Evolutionary conservation across 2,888 invertebrate genomes (phyloP), one percentile per base, ranked within the genome.

Genomic region (Acheta domesticus): DNA sequence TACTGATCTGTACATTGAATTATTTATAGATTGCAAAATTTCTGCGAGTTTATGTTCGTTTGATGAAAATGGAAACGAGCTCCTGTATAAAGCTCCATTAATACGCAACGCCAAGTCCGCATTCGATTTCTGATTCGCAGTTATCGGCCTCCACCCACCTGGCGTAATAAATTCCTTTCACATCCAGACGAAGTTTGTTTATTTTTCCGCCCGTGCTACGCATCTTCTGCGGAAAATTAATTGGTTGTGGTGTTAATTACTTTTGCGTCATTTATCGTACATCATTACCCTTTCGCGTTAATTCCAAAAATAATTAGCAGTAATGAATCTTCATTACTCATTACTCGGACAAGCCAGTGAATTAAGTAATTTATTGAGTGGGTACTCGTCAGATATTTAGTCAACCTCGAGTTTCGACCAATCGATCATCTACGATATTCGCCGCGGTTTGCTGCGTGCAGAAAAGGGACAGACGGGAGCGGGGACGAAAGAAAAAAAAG

Each of bases 261-360:
- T 62, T 62, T 62, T 62, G 62, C 62, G 62, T 62, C 62, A 62
- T 62, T 62, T 62, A 62, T 62, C 62, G 62, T 62, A 62, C 62
- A 62, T 62, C 62, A 62, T 62, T 62, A 62, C 62, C n/a, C 62
- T 62, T 62, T 62, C 62, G 62, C 62, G 62, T 62, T 62, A 62
- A 62, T n/a, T 62, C 62, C 16, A 62, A 62, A 62, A 62, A 62
- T 62, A 62, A 62, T 62, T 62, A 62, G 62, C n/a, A 62, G 62
- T 62, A 62, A 62, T 62, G 62, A 62, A 62, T 62, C 62, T 62
- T 62, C 62, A 62, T 62, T 62, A 62, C 62, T 62, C 62, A 62
- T 62, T 62, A 62, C 62, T 62, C 62, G 62, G 62, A 62, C 62
- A 62, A 19, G 62, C 62, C n/a, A n/a, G 62, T n/a, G 62, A n/a